Evolutionary conservation across 2,113 vertebrate genomes (phyloP).

Genomic region (Pelobates fuscus): DNA sequence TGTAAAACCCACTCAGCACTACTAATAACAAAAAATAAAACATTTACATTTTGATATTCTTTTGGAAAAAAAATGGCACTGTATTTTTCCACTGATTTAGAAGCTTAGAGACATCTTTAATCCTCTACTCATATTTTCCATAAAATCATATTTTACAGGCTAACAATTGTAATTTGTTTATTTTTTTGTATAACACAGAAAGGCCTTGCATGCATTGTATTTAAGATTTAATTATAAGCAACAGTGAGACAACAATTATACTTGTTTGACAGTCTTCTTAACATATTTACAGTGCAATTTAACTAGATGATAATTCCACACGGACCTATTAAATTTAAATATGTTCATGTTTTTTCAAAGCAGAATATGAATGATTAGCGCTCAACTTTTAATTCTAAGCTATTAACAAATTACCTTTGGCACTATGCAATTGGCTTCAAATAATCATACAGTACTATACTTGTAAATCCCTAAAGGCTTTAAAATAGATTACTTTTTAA

Average conservation of each 20-base stretch:
- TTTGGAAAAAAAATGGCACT: background rate
- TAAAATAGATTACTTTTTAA: conserved; percentile 50
- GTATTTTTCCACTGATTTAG: background rate
- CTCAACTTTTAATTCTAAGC: conserved; percentile 58
- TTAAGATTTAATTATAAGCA: conserved; percentile 68
- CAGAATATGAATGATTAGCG: conserved; percentile 68
- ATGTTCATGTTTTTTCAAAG: conserved; percentile 66
- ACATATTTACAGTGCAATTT: conserved; percentile 65
- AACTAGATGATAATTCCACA: conserved; percentile 76
- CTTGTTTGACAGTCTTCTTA: conserved; percentile 65
- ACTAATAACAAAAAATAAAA: too few relatives aligned
- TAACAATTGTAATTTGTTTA: conserved; percentile 42
- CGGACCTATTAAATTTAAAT: conserved; percentile 70
- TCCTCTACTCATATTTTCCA: background rate
- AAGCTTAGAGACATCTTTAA: background rate
- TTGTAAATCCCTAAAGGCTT: conserved; percentile 45
- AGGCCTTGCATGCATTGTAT: conserved; percentile 67
- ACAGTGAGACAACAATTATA: conserved; percentile 64
- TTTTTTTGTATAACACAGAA: conserved; percentile 48
- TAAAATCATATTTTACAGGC: conserved; percentile 19
- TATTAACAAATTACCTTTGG: conserved; percentile 69
- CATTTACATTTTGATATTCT: background rate
- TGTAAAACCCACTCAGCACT: too few relatives aligned
- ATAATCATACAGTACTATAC: conserved; percentile 53
- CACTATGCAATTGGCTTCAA: conserved; percentile 58